Base-by-base conservation (phyloP, 2,113 vertebrate genomes). In the Anarhynchus alexandrinus region DNA sequence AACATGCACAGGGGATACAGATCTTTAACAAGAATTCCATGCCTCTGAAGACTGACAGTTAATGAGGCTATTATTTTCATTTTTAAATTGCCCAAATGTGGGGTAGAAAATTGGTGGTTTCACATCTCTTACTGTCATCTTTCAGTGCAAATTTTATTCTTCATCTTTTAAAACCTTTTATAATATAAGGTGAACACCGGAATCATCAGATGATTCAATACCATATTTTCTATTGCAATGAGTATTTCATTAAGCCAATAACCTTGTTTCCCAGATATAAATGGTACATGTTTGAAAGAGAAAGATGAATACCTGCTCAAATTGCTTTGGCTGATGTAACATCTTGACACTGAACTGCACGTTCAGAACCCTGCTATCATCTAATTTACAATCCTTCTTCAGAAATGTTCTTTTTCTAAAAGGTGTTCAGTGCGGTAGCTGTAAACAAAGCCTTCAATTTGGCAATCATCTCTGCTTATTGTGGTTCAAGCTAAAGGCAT, bases 51-150 rank as follows among this genome's bases (percentile, higher is more conserved):
- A 96, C 20, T 78, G 84, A 96, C 29, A 54, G 92, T 82, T 97
- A 98, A 97, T 93, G 88, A 97, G 91, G 61, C 40, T 91, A 96
- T 97, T 97, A 97, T 97, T 97, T 97, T 95, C 84, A 93, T 96
- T 96, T 97, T 96, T 86, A 93, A 96, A 97, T 91, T 58, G 38
- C 45, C 30, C n/a, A 86, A 51, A 73, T 80, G 55, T 61, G 58
- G 27, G 47, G 52, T 38, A 74, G 82, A 93, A 95, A 93, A 96
- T 93, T 76, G 51, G 51, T 97, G 54, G 57, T 93, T 92, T 96
- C 95, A 91, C 42, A 76, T 71, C 29, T 30, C 72, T 86, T 86
- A 57, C 11, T 88, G 78, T 79, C 73, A 86, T 25, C 3, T 86
- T 74, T 93, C 96, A 92, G 30, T 32, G 17, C 15, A 73, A 85